Conservation (phyloP, 2,113 vertebrate genomes). For the Ceyx margarethae region DNA sequence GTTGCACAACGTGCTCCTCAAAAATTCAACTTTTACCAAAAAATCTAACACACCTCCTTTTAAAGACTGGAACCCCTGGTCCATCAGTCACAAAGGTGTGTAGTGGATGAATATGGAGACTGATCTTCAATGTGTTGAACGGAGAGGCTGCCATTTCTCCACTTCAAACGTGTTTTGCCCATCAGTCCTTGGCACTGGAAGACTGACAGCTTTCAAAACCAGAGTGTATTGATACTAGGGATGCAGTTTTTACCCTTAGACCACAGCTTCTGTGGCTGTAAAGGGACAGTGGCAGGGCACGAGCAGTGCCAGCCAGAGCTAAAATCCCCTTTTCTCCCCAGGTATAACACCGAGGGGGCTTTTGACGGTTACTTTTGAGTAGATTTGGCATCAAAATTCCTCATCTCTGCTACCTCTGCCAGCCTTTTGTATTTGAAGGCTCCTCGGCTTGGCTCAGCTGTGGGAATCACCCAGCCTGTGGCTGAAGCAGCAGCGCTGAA, state of each 20-base stretch:
- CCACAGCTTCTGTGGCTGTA: neutral
- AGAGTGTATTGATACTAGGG: rapidly evolving
- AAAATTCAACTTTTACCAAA: neutral
- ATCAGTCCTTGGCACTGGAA: neutral
- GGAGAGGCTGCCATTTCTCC: neutral
- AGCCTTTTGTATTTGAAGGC: neutral
- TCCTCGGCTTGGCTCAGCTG: neutral
- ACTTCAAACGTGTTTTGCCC: neutral
- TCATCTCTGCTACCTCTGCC: neutral
- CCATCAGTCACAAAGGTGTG: neutral
- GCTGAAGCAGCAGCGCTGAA: neutral
- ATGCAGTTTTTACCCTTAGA: neutral
- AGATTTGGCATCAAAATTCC: neutral
- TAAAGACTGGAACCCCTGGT: neutral
- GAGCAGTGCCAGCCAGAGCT: neutral
- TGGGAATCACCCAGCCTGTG: neutral
- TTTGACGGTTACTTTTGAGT: neutral
- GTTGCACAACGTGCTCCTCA: neutral
- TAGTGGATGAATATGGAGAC: neutral
- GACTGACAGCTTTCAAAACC: neutral
- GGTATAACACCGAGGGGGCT: rapidly evolving
- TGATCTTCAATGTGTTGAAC: rapidly evolving
- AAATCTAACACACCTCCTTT: neutral
- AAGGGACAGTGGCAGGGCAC: neutral
- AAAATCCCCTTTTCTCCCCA: neutral